These are phyloP conservation scores for Hippocampus comes DNA, from an alignment of 2,113 vertebrate species.

Conservation along the genomic window DNA sequence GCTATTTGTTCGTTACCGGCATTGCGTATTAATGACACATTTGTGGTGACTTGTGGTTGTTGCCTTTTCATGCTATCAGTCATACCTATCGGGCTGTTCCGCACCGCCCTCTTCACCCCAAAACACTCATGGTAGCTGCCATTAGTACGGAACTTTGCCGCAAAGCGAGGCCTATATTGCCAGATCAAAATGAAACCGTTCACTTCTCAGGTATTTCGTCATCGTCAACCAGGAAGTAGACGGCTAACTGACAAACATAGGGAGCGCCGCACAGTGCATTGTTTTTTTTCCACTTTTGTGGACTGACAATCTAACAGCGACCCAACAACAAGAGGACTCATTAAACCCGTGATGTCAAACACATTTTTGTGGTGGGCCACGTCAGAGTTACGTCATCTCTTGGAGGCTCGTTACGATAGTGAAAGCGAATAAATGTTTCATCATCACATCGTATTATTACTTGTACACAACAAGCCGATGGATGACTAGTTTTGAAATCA, in stretches of 20 bases:
- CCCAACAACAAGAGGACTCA: no score
- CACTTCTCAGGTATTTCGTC: background rate
- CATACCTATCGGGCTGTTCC: background rate
- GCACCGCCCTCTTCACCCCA: background rate
- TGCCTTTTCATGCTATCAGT: background rate
- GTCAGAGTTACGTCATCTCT: no score
- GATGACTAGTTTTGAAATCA: no score
- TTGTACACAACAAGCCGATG: no score
- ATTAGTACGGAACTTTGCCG: background rate
- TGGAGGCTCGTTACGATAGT: no score
- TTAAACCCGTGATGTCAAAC: no score
- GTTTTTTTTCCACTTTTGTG: background rate
- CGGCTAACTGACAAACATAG: background rate
- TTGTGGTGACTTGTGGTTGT: background rate
- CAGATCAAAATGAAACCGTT: background rate
- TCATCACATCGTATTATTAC: no score
- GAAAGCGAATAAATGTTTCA: no score
- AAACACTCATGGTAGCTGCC: background rate
- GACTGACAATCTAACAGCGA: background rate
- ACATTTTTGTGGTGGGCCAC: no score
- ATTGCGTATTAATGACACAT: background rate
- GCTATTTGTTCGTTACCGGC: background rate
- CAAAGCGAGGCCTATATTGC: background rate
- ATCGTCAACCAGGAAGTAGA: background rate
- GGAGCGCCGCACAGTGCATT: background rate